phyloP scores from a whole-genome alignment of 2,113 vertebrate genomes.

The Amphiprion ocellaris region DNA sequence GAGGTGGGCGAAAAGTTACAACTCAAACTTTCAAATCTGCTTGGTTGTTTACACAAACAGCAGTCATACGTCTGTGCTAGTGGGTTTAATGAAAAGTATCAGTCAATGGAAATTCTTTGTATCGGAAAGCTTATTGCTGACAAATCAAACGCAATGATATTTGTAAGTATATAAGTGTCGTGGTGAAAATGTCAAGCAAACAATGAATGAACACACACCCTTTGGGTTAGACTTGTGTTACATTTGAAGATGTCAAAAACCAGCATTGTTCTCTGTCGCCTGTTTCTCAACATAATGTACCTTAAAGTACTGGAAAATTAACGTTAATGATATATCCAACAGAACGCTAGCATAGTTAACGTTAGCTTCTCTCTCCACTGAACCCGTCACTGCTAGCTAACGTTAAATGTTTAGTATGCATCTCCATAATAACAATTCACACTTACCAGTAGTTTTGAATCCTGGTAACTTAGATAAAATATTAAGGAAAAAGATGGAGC shows the following conservation, averaged over 20 bases:
- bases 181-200: neutral
- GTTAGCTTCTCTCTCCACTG: neutral
- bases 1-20: too few relatives aligned
- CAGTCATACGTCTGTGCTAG: neutral
- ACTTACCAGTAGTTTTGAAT: slow-evolving; percentile 45
- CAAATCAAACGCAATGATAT: neutral
- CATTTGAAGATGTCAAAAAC: too few relatives aligned
- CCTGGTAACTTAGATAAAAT: too few relatives aligned
- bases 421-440: neutral
- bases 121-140: too few relatives aligned
- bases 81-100: neutral
- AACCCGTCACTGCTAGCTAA: slow-evolving; percentile 9
- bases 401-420: neutral
- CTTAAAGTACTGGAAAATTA: neutral
- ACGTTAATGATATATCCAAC: neutral
- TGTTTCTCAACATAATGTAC: neutral
- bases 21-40: neutral
- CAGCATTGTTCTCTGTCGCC: too few relatives aligned
- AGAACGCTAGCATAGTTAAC: neutral
- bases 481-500: neutral
- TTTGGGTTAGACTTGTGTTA: too few relatives aligned
- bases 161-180: too few relatives aligned
- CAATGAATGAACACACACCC: too few relatives aligned
- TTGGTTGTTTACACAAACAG: slow-evolving; percentile 4
- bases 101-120: too few relatives aligned